Percentiles rank a stretch among this genome's conserved stretches.
These are phyloP conservation scores for Pachypeltis micranthus DNA, from an alignment of 1,140 invertebrate genomes.

Conservation along the genomic window DNA sequence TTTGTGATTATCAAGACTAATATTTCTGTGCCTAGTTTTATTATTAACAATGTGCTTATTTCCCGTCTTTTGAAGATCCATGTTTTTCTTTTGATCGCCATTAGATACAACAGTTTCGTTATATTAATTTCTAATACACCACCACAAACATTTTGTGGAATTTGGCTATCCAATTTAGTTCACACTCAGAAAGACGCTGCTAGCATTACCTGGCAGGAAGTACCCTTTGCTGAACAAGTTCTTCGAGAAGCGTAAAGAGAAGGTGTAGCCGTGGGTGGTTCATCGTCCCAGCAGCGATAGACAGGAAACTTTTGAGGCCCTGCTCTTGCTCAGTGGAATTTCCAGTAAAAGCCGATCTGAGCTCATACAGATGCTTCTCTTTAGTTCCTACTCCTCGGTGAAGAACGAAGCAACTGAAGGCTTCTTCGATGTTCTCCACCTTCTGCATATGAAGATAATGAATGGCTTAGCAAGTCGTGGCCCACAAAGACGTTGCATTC, in stretches of 20 bases:
- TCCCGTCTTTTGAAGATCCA: too few relatives aligned
- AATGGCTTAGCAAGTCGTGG: background rate
- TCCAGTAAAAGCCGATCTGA: constrained; percentile 37
- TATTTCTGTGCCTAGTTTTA: too few relatives aligned
- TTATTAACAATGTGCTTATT: too few relatives aligned
- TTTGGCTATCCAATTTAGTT: too few relatives aligned
- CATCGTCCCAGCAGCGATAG: constrained; percentile 48
- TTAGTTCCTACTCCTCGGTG: constrained; percentile 48
- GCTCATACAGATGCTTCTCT: constrained; percentile 30
- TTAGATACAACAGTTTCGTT: too few relatives aligned
- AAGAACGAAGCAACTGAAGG: constrained; percentile 71
- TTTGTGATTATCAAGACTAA: too few relatives aligned
- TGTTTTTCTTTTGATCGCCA: too few relatives aligned
- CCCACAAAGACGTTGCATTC: background rate
- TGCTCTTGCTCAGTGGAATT: constrained; percentile 55
- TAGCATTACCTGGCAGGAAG: constrained; percentile 45
- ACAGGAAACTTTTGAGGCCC: constrained; percentile 56
- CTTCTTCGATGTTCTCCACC: constrained; percentile 72
- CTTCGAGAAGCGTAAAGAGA: constrained; percentile 57
- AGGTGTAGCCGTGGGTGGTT: constrained; percentile 59
- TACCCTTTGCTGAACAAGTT: constrained; percentile 52
- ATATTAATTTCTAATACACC: too few relatives aligned
- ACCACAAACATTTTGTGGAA: too few relatives aligned
- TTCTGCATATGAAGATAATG: constrained; percentile 39
- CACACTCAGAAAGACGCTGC: too few relatives aligned